These are phyloP conservation scores for Stictocephala bisonia DNA, from an alignment of 2,888 invertebrate species.

Conservation along the genomic window DNA sequence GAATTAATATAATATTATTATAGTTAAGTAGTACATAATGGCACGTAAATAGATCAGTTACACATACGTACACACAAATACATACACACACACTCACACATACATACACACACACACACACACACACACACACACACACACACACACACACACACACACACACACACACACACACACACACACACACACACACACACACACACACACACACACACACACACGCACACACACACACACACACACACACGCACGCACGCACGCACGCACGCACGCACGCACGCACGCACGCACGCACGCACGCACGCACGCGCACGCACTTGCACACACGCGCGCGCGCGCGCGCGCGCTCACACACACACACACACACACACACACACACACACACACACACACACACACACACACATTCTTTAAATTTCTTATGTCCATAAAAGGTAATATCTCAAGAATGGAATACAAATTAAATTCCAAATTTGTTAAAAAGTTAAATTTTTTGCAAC, in stretches of 20 bases:
- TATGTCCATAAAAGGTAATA: no score
- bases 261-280: neutral
- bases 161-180: slow-evolving; percentile 13
- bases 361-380: slow-evolving; percentile 34
- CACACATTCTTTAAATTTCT: neutral
- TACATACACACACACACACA: neutral
- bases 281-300: neutral
- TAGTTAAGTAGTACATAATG: no score
- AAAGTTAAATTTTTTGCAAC: no score
- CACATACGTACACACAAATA: no score
- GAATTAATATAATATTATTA: no score
- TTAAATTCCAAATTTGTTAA: no score
- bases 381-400: slow-evolving; percentile 11
- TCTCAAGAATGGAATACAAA: no score
- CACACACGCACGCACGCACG: slow-evolving; percentile 1
- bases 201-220: slow-evolving; percentile 13
- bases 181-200: slow-evolving; percentile 13
- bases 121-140: neutral
- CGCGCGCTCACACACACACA: slow-evolving; percentile 26
- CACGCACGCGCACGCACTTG: no score
- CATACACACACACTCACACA: neutral
- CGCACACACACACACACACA: slow-evolving; percentile 10
- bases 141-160: slow-evolving; percentile 13
- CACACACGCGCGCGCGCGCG: neutral
- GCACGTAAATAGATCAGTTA: no score